Evolutionary conservation across 2,888 invertebrate genomes (phyloP).

Genomic region (Acrobasis consociella): DNA sequence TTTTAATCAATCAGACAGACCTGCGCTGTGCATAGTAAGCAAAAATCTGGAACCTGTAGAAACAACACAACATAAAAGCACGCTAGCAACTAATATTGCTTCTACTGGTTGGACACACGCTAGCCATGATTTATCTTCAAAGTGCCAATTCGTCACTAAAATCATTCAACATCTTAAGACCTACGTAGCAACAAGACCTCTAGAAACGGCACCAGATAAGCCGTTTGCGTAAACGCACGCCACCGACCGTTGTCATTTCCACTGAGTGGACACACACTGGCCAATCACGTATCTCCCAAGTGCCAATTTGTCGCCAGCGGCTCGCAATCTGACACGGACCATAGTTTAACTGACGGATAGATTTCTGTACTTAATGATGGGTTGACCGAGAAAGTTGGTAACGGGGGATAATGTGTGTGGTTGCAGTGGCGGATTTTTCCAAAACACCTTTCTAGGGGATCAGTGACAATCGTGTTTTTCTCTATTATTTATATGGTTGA

Average conservation of each 20-base stretch:
- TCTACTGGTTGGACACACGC: too few relatives aligned
- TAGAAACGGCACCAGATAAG: constrained; percentile 11
- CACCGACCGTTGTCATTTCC: constrained; percentile 18
- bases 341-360: constrained; percentile 20
- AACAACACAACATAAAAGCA: too few relatives aligned
- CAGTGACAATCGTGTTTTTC: too few relatives aligned
- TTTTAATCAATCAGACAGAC: too few relatives aligned
- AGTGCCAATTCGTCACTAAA: too few relatives aligned
- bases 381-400: constrained; percentile 8
- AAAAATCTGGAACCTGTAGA: too few relatives aligned
- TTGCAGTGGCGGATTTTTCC: background rate
- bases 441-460: background rate
- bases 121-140: too few relatives aligned
- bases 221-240: constrained; percentile 10
- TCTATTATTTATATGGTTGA: too few relatives aligned
- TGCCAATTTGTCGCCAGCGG: constrained; percentile 24
- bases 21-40: too few relatives aligned
- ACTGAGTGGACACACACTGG: constrained; percentile 18
- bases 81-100: too few relatives aligned
- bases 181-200: background rate
- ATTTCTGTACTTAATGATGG: constrained; percentile 17
- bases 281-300: constrained; percentile 18
- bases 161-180: background rate
- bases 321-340: constrained; percentile 24
- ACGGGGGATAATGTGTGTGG: constrained; percentile 14